phyloP scores from a whole-genome alignment of 2,113 vertebrate species.

The Taurulus bubalis region DNA sequence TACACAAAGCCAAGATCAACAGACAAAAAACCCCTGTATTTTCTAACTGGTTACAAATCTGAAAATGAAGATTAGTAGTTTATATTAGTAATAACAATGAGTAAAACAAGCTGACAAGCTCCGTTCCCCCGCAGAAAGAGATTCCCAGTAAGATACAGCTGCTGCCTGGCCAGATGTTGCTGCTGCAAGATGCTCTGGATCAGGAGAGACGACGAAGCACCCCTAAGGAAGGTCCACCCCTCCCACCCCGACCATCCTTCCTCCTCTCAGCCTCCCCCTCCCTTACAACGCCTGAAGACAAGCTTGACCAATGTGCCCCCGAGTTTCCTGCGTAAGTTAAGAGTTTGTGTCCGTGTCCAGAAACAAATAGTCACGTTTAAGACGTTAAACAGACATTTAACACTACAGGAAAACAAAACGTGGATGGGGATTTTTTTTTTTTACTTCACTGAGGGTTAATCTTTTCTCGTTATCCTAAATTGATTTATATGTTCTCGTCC shows the following conservation, averaged over 20 bases:
- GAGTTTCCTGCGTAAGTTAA: conserved; percentile 55
- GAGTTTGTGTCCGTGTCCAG: neutral
- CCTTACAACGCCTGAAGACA: neutral
- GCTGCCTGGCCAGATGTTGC: conserved; percentile 84
- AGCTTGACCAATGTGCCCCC: neutral
- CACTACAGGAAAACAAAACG: neutral
- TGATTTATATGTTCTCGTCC: no score
- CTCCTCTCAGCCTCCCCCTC: neutral
- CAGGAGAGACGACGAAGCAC: conserved; percentile 77
- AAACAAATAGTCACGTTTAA: no score
- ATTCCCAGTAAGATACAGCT: conserved; percentile 83
- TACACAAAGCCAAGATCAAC: neutral
- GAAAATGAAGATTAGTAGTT: neutral
- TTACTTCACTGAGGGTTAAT: neutral
- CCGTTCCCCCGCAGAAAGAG: conserved; percentile 74
- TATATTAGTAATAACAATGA: neutral
- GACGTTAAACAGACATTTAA: neutral
- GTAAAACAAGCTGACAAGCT: neutral
- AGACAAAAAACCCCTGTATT: neutral
- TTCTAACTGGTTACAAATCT: neutral
- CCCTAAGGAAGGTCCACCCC: neutral
- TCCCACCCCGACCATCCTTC: conserved; percentile 53
- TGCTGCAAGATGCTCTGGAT: conserved; percentile 79
- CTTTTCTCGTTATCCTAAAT: neutral
- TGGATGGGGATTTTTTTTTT: neutral